Evolutionary conservation across 1,140 invertebrate genomes (phyloP), one percentile per base, ranked within the genome.

Genomic region (Ganaspis sp.): DNA sequence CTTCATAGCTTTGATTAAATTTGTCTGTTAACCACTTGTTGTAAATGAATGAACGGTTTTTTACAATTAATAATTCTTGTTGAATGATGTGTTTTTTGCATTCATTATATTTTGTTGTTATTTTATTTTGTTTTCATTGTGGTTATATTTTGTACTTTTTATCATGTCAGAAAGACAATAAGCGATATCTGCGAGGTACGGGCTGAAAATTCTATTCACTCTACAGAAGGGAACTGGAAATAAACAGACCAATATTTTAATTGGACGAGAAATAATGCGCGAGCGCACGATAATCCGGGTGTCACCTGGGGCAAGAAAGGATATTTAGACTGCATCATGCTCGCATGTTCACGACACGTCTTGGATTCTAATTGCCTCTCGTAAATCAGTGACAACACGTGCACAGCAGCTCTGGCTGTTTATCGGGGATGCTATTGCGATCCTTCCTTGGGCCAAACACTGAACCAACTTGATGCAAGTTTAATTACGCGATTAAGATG

Each of bases 361-460:
- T 86, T 83, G 81, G 88, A 89, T 91, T 90, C 89, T 91, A 91
- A 91, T 91, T 91, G 87, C 89, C 87, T 73, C 70, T 79, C 88
- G 86, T 91, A 91, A 91, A 91, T 91, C 90, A 90, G 84, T 86
- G 87, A 90, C 90, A 90, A 89, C 90, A 90, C 90, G 88, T 91
- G 90, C 89, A 49, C 45, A 49, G 87, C 82, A 79, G 84, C 84
- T 87, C 83, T 81, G 83, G 84, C 87, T 90, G 88, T 91, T 91
- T 90, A 90, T 89, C 85, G 86, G 81, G 87, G 84, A 86, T 85
- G 83, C 82, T 85, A 84, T 87, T 87, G 77, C 80, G 80, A 81
- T 85, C 87, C 84, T 87, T 89, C 85, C 84, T 82, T 82, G 83
- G 83, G 73, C 81, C 75, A 81, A 82, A 84, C 75, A 83, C 72